These are phyloP conservation scores for Pantala flavescens DNA, from an alignment of 1,140 invertebrate species.

Conservation along the genomic window DNA sequence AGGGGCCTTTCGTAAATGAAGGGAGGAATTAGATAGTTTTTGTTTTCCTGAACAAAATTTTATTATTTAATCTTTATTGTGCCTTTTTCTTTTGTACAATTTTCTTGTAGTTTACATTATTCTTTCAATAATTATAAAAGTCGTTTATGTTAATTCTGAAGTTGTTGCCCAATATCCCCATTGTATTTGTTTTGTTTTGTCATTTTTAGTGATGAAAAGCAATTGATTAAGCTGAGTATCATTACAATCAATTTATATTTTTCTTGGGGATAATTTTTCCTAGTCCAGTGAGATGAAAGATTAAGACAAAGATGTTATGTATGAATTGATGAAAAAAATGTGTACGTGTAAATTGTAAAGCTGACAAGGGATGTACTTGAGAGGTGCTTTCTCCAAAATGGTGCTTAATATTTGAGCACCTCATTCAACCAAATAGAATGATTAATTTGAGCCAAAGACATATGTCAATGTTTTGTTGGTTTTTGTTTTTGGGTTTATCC, in stretches of 20 bases:
- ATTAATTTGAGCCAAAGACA: constrained; percentile 3
- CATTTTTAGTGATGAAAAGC: not conserved
- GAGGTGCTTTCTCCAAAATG: constrained; percentile 1
- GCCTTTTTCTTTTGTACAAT: not conserved
- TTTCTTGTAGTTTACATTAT: not conserved
- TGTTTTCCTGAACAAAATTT: constrained; percentile 7
- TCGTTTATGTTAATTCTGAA: not conserved
- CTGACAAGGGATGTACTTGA: not conserved
- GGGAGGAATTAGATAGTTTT: not conserved
- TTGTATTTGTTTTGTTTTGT: constrained; percentile 3
- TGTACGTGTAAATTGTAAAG: constrained; percentile 1
- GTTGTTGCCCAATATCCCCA: not conserved
- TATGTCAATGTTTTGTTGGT: constrained; percentile 3
- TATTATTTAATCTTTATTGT: not conserved
- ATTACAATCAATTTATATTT: not conserved
- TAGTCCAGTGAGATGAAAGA: constrained; percentile 1
- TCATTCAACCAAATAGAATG: constrained; percentile 1
- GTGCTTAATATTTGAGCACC: not conserved
- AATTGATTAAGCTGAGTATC: not conserved
- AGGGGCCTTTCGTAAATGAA: not conserved
- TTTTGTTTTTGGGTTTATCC: constrained; percentile 6
- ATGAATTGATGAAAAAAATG: not conserved
- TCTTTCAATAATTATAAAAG: not conserved
- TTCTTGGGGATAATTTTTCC: not conserved
- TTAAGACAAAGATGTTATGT: constrained; percentile 7